Conservation (phyloP, 2,888 invertebrate genomes). For the Leptopilina syphax region DNA sequence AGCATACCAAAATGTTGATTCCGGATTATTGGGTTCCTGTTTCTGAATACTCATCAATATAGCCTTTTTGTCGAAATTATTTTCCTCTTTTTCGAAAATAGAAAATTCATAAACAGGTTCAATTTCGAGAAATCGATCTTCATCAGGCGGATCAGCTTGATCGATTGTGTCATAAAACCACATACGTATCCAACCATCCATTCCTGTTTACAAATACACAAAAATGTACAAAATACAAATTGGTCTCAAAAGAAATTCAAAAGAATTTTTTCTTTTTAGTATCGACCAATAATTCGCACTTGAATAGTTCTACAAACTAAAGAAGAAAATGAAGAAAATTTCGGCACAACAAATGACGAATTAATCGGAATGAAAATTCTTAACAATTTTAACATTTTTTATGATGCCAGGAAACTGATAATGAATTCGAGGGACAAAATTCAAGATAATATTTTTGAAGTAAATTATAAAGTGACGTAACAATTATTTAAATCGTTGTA, state of each 20-base stretch:
- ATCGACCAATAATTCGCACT: too few species aligned
- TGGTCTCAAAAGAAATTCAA: not conserved
- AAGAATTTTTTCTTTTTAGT: not conserved
- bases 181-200: conserved; percentile 87
- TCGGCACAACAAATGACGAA: too few species aligned
- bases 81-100: conserved; percentile 75
- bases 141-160: conserved; percentile 89
- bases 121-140: conserved; percentile 87
- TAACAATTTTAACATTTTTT: too few species aligned
- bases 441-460: too few species aligned
- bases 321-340: too few species aligned
- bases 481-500: too few species aligned
- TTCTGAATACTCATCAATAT: conserved; percentile 80
- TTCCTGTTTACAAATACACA: conserved; percentile 74
- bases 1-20: conserved; percentile 82
- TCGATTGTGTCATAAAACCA: conserved; percentile 97
- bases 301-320: too few species aligned
- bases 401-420: too few species aligned
- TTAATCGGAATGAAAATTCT: too few species aligned
- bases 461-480: too few species aligned
- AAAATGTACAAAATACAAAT: too few species aligned
- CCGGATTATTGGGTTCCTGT: conserved; percentile 72
- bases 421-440: too few species aligned
- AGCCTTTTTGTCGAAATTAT: conserved; percentile 46
- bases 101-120: conserved; percentile 92